Conservation (phyloP, 2,113 vertebrate genomes). For the Aix galericulata region DNA sequence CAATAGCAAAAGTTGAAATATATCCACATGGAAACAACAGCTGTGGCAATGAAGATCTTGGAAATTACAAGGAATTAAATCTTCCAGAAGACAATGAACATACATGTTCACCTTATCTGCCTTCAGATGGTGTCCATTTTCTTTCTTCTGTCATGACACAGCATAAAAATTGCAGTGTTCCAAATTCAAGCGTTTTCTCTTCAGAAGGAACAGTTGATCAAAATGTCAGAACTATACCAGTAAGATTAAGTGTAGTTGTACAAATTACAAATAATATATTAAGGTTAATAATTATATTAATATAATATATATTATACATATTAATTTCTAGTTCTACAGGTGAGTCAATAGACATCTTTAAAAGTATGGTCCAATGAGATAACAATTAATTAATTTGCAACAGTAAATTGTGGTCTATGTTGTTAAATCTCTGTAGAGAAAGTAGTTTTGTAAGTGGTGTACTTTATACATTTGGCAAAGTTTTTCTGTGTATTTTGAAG, state of each 20-base stretch:
- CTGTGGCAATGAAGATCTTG: neutral
- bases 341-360: neutral
- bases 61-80: neutral
- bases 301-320: too few relatives aligned
- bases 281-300: too few relatives aligned
- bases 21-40: neutral
- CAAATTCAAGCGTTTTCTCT: constrained; percentile 1
- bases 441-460: neutral
- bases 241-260: constrained; percentile 37
- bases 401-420: neutral
- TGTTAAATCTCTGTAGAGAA: neutral
- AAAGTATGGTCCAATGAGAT: neutral
- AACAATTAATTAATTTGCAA: neutral
- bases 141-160: constrained; percentile 39
- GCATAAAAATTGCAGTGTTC: neutral
- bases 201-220: neutral
- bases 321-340: neutral
- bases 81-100: constrained; percentile 1
- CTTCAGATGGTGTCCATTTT: constrained; percentile 23
- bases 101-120: neutral
- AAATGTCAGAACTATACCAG: constrained; percentile 54
- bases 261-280: neutral
- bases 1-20: neutral
- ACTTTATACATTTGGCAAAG: neutral
- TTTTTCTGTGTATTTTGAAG: neutral